phyloP scores from a whole-genome alignment of 2,113 vertebrate genomes.

The Sporophila hypoxantha region DNA sequence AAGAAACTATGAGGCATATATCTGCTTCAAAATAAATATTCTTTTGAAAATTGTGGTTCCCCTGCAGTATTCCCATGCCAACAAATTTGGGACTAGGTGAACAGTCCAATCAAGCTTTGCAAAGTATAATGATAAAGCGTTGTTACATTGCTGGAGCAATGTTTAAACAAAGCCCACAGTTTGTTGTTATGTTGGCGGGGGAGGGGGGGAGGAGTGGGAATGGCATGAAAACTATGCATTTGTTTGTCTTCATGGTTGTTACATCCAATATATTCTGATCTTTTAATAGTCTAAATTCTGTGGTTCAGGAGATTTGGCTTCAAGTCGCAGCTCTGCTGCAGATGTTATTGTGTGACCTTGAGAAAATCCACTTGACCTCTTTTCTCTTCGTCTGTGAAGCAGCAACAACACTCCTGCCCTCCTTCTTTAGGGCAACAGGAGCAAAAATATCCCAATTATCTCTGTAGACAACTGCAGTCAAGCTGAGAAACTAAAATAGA shows the following conservation, averaged over 20 bases:
- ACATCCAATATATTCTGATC: neutral
- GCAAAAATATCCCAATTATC: neutral
- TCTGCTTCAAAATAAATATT: neutral
- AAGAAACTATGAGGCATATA: neutral
- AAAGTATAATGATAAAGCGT: neutral
- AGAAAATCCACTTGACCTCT: neutral
- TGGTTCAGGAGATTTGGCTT: neutral
- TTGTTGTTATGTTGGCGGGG: neutral
- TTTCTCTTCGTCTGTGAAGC: neutral
- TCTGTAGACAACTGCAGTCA: neutral
- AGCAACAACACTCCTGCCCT: neutral
- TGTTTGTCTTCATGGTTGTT: neutral
- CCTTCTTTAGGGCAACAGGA: neutral
- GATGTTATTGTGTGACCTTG: neutral
- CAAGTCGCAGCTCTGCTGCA: neutral
- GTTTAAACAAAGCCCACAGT: neutral
- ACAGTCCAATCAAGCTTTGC: neutral
- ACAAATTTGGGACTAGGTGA: neutral
- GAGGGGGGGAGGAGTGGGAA: accelerated
- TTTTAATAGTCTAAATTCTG: neutral
- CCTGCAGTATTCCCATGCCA: neutral
- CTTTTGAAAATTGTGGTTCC: neutral
- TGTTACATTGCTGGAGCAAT: neutral
- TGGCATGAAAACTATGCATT: neutral
- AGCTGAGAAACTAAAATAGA: neutral